Base-by-base conservation (phyloP, 2,113 vertebrate species). In the Python bivittatus region DNA sequence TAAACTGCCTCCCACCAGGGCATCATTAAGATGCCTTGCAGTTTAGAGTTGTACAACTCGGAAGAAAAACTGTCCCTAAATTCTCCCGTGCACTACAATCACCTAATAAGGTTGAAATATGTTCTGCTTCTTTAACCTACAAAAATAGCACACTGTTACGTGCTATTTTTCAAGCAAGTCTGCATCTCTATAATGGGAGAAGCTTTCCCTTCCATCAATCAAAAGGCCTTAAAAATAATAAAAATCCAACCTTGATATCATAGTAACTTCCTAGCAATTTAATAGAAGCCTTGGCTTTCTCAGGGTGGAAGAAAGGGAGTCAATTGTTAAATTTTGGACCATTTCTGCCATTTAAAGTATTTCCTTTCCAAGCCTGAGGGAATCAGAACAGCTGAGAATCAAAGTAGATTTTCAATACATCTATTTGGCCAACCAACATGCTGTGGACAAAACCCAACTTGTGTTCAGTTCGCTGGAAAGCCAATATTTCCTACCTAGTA, bases 401-500 rank as follows among this genome's bases (percentile, higher is more conserved):
- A 93, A 94, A 92, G 91, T 54, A 92, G 92, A 95, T 72, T 79
- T 54, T 93, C 72, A 68, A 92, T 54, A 95, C 86, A 94, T 94
- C 93, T 95, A 83, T 61, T 88, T 95, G 95, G 93, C 94, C 94
- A 91, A 94, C 91, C 96, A 96, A 33, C 95, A 89, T 29, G 9
- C 88, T 33, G 4, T 44, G 90, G 86, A 91, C 22, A 91, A 20
- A 57, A 93, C 92, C 86, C 93, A 95, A 95, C 6, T 10, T 94
- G 91, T 22, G 85, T 1, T 52, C 54, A 48, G 88, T 1, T 44
- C 79, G n/a, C 88, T 56, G 92, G 0, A 88, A 86, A 91, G 92
- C 89, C 90, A 95, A 87, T 22, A 9, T 38, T 60, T 57, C 86
- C 88, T 38, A 8, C 0, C 1, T 0, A 1, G 89, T 9, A 58